phyloP scores from a whole-genome alignment of 2,797 vertebrate genomes.

The Peromyscus attwateri region DNA sequence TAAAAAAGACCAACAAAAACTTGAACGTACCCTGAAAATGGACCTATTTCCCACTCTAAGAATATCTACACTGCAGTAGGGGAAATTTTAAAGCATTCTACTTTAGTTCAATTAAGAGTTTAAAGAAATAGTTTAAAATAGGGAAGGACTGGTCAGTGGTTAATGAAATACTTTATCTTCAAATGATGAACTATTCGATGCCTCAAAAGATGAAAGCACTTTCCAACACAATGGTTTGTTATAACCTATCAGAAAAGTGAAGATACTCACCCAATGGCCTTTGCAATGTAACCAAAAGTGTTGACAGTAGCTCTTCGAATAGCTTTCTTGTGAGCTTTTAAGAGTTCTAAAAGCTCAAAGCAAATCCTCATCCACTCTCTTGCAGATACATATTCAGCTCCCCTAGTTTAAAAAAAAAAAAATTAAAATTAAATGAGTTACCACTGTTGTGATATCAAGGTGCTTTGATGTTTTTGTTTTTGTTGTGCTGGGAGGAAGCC shows the following conservation, averaged over 20 bases:
- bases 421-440: not conserved
- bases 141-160: not conserved
- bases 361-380: slow-evolving; percentile 99
- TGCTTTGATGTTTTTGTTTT: not conserved
- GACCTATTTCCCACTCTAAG: not conserved
- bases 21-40: slow-evolving; percentile 35
- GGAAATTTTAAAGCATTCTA: not conserved
- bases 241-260: not conserved
- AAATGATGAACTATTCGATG: not conserved
- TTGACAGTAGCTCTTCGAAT: slow-evolving; percentile 99
- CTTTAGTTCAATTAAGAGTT: slow-evolving; percentile 51
- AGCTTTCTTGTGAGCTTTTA: slow-evolving; percentile 99
- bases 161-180: slow-evolving; percentile 33
- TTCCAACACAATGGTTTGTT: slow-evolving; percentile 28
- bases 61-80: not conserved
- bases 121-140: slow-evolving; percentile 2
- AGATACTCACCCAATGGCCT: slow-evolving; percentile 97
- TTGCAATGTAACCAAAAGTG: slow-evolving; percentile 99
- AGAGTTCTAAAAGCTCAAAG: slow-evolving; percentile 97
- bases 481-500: not conserved
- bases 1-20: slow-evolving; percentile 29
- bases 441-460: not conserved
- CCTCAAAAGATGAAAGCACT: slow-evolving; percentile 15
- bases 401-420: slow-evolving; percentile 88
- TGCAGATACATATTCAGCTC: slow-evolving; percentile 98